These are phyloP conservation scores for Iselma pallidipennis DNA, from an alignment of 2,888 invertebrate genomes.

Conservation along the genomic window DNA sequence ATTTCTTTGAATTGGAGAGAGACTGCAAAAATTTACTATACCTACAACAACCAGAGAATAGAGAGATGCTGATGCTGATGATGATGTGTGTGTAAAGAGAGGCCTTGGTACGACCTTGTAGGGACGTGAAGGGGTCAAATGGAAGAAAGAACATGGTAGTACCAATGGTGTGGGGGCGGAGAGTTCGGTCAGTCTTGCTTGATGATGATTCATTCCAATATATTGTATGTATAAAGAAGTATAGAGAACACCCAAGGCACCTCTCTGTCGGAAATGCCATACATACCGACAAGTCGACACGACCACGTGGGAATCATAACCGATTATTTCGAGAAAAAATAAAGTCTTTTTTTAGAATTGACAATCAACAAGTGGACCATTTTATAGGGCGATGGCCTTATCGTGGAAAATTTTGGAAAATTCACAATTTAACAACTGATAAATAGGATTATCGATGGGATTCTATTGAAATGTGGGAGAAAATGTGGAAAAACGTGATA, in stretches of 20 bases:
- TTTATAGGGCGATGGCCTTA: not conserved
- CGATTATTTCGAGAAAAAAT: constrained; percentile 1
- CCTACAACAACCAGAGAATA: not conserved
- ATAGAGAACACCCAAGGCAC: not conserved
- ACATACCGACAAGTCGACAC: constrained; percentile 14
- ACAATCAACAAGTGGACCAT: not conserved
- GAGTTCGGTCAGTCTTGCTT: constrained; percentile 7
- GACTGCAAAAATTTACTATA: constrained; percentile 16
- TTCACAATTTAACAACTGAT: not conserved
- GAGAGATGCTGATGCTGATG: not conserved
- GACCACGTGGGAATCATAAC: not conserved
- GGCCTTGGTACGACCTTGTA: constrained; percentile 27
- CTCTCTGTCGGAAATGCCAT: constrained; percentile 22
- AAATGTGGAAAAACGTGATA: too few relatives aligned
- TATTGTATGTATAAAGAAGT: not conserved
- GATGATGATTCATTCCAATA: constrained; percentile 17
- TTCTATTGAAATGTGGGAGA: too few relatives aligned
- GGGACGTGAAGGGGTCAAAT: constrained; percentile 14
- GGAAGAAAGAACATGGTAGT: constrained; percentile 5
- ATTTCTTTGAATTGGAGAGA: constrained; percentile 16
- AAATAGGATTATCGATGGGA: not conserved
- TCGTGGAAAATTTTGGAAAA: not conserved
- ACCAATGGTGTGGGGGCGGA: constrained; percentile 15
- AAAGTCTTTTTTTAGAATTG: not conserved
- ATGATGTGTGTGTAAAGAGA: not conserved